Base-by-base conservation (phyloP, 2,113 vertebrate genomes). In the Myotis yumanensis region DNA sequence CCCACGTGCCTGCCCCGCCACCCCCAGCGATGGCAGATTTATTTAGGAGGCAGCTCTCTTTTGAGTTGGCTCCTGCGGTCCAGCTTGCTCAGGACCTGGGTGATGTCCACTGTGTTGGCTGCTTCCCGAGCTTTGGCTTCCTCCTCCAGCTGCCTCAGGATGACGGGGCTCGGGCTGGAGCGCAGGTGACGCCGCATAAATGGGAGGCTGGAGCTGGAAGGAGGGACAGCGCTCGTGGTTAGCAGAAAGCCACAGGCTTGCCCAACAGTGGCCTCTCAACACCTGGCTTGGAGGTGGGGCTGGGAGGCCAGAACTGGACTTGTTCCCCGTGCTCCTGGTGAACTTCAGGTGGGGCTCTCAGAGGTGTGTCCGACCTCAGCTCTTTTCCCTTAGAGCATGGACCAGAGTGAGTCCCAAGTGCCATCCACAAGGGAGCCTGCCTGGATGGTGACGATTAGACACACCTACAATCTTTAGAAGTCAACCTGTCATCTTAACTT, bases 41-140 rank as follows among this genome's bases (percentile, higher is more conserved):
- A 98, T 96, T 98, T 98, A 87, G 98, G 95, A 95, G 97, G 98
- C 12, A 94, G 97, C 71, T 97, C 98, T 92, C 98, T 98, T 86
- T 94, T 98, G 86, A 98, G 98, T 97, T 99, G 98, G 97, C 98
- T 98, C 97, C 99, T 98, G 23, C 99, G 98, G 93, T 99, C 99
- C 98, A 99, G 99, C 98, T 99, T 99, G 99, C 99, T 99, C 99
- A 99, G 99, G 98, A 99, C 99, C 99, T 99, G 99, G 11, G 99
- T 99, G 98, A 99, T 99, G 98, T 99, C 99, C 97, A 99, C 99
- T 0, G 98, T 98, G 1, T 95, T 97, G 95, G 99, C 99, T 0
- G 99, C 99, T 97, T 99, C 99, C 83, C 96, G 99, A 62, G 99
- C 99, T 89, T 96, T 99, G 93, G 98, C 99, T 96, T 99, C 99